Evolutionary conservation across 2,113 vertebrate species (phyloP), one percentile per base, ranked within the genome.

Genomic region (Chloebia gouldiae): DNA sequence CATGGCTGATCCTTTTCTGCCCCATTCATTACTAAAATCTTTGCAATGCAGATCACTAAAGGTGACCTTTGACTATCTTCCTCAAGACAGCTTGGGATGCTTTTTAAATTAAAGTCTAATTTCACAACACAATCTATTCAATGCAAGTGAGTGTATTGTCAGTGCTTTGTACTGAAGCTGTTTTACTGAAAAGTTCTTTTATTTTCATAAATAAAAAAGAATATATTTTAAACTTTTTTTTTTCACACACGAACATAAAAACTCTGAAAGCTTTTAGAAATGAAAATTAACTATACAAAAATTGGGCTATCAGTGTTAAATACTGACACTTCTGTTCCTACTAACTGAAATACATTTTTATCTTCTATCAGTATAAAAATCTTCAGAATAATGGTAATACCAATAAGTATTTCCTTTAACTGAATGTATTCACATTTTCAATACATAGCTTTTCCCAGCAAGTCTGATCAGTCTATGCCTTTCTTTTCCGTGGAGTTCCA

Each of bases 181-280:
- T 97, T 97, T 97, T 97, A 96, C 95, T 97, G 92, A 85, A 97
- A 97, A 97, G 91, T 50, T 61, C 31, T 39, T 33, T 82, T 53
- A 31, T 54, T 37, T 81, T 88, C 84, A 96, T 96, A 97, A 97
- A 97, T 97, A 97, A 97, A 96, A 96, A 96, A 96, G 75, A 39
- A 78, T 97, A 93, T 96, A 96, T 90, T 95, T 96, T 90, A 90
- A 93, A 86, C 68, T 88, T 92, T 73, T 78, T 73, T 78, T 76
- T 71, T 76, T 51, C 92, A 95, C 95, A 93, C 89, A 90, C 2
- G 53, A 97, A 92, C 95, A 86, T 89, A 96, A 95, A 95, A 97
- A 91, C 61, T 92, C 79, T 90, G 77, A 92, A 88, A 84, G 21
- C 33, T 86, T 95, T 94, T 83, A 97, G 77, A 97, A 97, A 97